Evolutionary conservation across 1,140 invertebrate genomes (phyloP).

Genomic region (Hydropsyche tenuis): DNA sequence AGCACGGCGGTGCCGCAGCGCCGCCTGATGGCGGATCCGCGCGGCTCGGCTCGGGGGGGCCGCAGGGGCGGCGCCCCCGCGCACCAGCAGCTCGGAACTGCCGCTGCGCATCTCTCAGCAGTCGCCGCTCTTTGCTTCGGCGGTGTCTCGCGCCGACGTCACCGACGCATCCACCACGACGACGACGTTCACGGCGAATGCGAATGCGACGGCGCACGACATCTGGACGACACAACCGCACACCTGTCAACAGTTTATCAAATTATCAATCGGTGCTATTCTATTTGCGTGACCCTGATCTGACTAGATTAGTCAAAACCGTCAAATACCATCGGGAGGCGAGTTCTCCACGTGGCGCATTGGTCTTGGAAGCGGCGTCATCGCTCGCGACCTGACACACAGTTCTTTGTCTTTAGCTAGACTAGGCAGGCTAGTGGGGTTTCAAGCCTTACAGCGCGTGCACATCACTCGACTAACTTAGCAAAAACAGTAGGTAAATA

Average conservation of each 20-base stretch:
- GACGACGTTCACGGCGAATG: not conserved
- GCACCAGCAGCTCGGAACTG: constrained; percentile 48
- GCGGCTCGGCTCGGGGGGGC: constrained; percentile 69
- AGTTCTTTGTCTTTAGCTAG: no score
- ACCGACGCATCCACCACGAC: constrained; percentile 7
- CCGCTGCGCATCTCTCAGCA: constrained; percentile 43
- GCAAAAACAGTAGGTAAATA: no score
- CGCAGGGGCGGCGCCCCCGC: constrained; percentile 22
- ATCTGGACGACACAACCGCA: not conserved
- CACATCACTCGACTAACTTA: no score
- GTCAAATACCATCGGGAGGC: no score
- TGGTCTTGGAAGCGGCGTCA: no score
- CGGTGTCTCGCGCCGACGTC: constrained; percentile 34
- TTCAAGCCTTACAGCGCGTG: no score
- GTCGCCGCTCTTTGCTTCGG: constrained; percentile 1
- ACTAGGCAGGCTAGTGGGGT: no score
- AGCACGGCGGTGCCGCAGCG: constrained; percentile 82
- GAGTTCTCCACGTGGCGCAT: no score
- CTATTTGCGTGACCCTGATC: no score
- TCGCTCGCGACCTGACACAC: no score
- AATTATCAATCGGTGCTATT: no score
- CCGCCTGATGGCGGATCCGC: constrained; percentile 70
- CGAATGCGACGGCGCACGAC: not conserved
- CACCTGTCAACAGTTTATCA: not conserved
- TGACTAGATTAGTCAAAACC: no score